Conservation (phyloP, 2,113 vertebrate species). For the Empidonax alnorum region DNA sequence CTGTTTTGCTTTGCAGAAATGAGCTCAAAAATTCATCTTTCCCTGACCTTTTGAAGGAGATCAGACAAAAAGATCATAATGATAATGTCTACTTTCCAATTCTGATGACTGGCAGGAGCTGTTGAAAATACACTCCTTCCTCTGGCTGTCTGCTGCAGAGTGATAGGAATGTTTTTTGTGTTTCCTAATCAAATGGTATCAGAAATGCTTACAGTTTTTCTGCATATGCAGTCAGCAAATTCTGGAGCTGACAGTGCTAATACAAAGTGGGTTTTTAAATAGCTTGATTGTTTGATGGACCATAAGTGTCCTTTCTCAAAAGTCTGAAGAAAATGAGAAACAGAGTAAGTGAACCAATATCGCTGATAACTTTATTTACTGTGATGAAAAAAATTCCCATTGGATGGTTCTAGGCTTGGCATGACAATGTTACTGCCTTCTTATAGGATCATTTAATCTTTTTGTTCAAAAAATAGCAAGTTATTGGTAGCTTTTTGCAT, state of each 20-base stretch:
- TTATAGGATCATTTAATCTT: background rate
- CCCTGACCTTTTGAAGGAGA: background rate
- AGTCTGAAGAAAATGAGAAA: background rate
- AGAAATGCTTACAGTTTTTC: background rate
- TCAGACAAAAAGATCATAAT: background rate
- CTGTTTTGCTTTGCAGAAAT: background rate
- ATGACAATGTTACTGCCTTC: background rate
- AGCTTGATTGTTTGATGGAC: background rate
- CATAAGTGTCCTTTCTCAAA: background rate
- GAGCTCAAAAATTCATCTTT: background rate
- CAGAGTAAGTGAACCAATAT: background rate
- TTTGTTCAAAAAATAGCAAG: background rate
- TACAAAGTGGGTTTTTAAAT: background rate
- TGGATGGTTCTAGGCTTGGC: background rate
- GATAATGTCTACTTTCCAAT: background rate
- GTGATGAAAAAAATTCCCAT: background rate
- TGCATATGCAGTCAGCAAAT: background rate
- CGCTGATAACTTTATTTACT: background rate
- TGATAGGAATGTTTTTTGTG: background rate
- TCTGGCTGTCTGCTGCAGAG: background rate
- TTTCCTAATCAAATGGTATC: background rate
- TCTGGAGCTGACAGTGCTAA: background rate
- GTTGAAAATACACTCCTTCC: background rate
- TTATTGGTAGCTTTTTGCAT: background rate
- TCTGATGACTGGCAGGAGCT: background rate